Evolutionary conservation across 2,113 vertebrate species (phyloP).

Genomic region (Callopanchax toddi): DNA sequence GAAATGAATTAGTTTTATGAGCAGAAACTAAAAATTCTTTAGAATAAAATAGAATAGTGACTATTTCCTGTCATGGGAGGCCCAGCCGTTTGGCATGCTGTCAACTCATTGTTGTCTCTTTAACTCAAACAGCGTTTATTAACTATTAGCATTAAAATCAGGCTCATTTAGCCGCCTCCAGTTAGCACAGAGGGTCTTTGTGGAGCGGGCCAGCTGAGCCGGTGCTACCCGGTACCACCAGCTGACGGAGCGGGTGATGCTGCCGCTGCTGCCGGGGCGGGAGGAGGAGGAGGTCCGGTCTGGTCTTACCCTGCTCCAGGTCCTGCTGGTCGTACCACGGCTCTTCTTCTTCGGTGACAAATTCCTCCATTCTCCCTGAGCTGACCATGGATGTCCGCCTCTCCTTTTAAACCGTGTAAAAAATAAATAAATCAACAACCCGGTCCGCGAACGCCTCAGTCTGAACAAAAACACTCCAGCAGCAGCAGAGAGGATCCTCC

Average conservation of each 20-base stretch:
- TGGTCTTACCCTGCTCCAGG: conserved; percentile 92
- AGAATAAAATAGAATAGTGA: no score
- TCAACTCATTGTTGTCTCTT: not conserved
- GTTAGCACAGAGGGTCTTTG: conserved; percentile 49
- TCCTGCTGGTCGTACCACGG: conserved; percentile 98
- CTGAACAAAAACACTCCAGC: not conserved
- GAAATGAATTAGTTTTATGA: no score
- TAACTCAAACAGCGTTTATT: no score
- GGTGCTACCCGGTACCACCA: conserved; percentile 35
- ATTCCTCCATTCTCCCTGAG: conserved; percentile 91
- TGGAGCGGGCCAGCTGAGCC: conserved; percentile 35
- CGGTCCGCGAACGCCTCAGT: no score
- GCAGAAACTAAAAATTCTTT: no score
- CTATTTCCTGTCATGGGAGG: no score
- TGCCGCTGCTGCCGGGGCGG: conserved; percentile 26
- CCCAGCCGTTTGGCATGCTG: not conserved
- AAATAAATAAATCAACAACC: no score
- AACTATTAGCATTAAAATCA: not conserved
- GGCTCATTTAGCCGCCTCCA: conserved; percentile 1
- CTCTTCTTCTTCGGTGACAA: conserved; percentile 93
- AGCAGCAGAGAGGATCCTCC: no score
- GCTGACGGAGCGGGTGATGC: conserved; percentile 43
- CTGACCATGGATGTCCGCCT: conserved; percentile 83
- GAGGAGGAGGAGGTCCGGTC: no score
- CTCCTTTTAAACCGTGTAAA: no score